These are phyloP conservation scores for Pluvianellus socialis DNA, from an alignment of 2,113 vertebrate species.

Conservation along the genomic window DNA sequence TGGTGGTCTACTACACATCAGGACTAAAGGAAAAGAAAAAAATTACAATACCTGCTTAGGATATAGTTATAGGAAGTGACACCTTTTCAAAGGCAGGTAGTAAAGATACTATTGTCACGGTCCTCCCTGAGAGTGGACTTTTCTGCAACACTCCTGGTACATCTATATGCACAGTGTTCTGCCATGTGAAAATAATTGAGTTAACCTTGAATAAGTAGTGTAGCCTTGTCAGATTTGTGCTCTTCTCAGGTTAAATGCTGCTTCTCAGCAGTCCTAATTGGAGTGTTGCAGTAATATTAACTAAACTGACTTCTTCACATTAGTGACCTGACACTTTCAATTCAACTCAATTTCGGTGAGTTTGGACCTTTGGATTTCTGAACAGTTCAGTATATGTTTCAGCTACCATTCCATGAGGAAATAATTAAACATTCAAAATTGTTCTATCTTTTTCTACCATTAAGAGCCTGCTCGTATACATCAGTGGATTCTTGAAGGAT, in stretches of 20 bases:
- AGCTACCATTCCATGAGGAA: background rate
- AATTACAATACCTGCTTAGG: background rate
- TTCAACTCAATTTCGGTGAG: background rate
- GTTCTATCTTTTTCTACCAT: background rate
- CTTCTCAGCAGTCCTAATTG: background rate
- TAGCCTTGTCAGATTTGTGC: background rate
- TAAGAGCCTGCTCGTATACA: background rate
- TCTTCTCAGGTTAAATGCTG: conserved; percentile 2
- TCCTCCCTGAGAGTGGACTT: background rate
- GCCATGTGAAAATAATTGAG: background rate
- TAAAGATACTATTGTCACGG: background rate
- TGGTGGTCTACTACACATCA: background rate
- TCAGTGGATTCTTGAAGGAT: background rate
- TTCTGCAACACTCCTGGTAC: background rate
- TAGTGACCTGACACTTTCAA: background rate
- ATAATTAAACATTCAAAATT: background rate
- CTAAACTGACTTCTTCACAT: background rate
- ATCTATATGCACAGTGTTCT: background rate
- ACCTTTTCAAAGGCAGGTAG: background rate
- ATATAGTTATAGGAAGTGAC: background rate
- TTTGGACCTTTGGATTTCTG: background rate
- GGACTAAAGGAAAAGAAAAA: background rate
- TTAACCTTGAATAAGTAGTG: background rate
- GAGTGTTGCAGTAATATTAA: background rate
- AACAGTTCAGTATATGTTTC: background rate